Base-by-base conservation (phyloP, 2,113 vertebrate genomes). In the Labeo catla region DNA sequence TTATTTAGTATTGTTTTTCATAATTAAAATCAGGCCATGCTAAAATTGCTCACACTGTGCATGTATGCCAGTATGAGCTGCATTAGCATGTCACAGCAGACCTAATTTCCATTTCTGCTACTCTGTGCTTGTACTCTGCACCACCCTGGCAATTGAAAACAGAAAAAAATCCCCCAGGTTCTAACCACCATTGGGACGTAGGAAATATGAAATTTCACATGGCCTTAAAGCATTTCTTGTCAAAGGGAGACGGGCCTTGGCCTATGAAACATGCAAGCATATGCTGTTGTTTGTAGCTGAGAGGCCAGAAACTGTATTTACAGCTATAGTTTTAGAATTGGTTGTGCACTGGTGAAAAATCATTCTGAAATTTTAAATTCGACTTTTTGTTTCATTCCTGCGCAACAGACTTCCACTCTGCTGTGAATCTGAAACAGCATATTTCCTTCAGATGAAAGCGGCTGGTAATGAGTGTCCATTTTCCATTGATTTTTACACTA, bases 51-150 rank as follows among this genome's bases (percentile, higher is more conserved):
- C 43, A 49, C 28, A 81, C 19, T 80, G 19, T 82, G n/a, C 8
- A 57, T 57, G 65, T 76, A 54, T 52, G 79, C 65, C 54, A 78
- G 45, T 28, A 34, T 36, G 59, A 28, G 39, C 72, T 43, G 21
- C n/a, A 63, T 83, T 61, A 59, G 63, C 87, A 77, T 81, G 65
- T 78, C 84, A 77, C 63, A 57, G 61, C 74, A 76, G 84, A 74
- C 84, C 36, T 86, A 76, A 84, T 86, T 86, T 79, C 63, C 80
- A 84, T 86, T 86, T 83, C 21, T 81, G 45, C 39, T 59, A 80
- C 81, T 83, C n/a, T 47, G 45, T 54, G 43, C 63, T 70, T 49
- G 50, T 79, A 79, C 36, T 61, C 63, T 84, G 81, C 63, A 61
- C 59, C 63, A 59, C 79, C n/a, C 59, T 65, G 8, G 59, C 59